These are phyloP conservation scores for Orchestes rusci DNA, from an alignment of 2,888 invertebrate genomes.

Conservation along the genomic window DNA sequence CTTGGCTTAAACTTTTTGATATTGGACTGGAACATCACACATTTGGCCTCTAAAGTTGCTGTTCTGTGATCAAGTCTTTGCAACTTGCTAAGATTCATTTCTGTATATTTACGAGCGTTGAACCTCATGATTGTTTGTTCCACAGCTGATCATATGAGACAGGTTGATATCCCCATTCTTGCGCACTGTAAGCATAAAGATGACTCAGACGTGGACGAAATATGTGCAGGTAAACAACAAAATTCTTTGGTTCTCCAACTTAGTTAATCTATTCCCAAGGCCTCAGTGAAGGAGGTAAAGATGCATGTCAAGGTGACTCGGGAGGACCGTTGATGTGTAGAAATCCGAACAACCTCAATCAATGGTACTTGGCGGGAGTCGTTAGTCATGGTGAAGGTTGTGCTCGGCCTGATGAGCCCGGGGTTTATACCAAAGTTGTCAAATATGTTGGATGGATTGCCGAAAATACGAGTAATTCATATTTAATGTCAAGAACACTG, in stretches of 20 bases:
- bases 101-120: too few species aligned
- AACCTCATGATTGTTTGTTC: slow-evolving; percentile 14
- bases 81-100: too few species aligned
- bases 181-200: slow-evolving; percentile 56
- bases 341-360: slow-evolving; percentile 56
- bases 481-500: slow-evolving; percentile 26
- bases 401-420: slow-evolving; percentile 69
- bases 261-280: slow-evolving; percentile 41
- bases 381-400: slow-evolving; percentile 86
- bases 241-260: background rate
- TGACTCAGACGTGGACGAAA: slow-evolving; percentile 59
- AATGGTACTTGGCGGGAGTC: slow-evolving; percentile 77
- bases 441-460: slow-evolving; percentile 69
- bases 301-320: slow-evolving; percentile 81
- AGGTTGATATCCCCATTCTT: slow-evolving; percentile 71
- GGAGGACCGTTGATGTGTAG: slow-evolving; percentile 79
- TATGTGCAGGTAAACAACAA: slow-evolving; percentile 59
- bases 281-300: slow-evolving; percentile 63
- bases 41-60: too few species aligned
- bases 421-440: slow-evolving; percentile 74
- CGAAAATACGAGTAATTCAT: slow-evolving; percentile 53
- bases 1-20: too few species aligned
- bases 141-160: slow-evolving; percentile 71
- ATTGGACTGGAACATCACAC: too few species aligned
- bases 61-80: too few species aligned